phyloP scores from a whole-genome alignment of 2,113 vertebrate species.

The Phoenicopterus ruber region DNA sequence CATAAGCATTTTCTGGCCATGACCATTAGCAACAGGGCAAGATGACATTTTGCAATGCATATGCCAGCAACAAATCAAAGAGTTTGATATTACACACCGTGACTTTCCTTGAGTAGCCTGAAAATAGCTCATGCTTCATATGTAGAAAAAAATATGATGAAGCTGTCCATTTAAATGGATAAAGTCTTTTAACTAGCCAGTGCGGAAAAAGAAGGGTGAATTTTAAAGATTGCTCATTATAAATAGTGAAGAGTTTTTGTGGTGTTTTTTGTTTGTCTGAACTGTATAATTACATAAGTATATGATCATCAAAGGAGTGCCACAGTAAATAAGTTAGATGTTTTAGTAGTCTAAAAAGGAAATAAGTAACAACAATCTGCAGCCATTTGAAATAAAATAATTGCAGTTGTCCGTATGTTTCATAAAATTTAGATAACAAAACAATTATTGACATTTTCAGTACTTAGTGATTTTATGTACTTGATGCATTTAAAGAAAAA shows the following conservation, averaged over 20 bases:
- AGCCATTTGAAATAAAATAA: neutral
- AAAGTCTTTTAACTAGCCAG: neutral
- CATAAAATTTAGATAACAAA: neutral
- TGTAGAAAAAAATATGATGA: neutral
- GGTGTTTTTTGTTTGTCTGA: neutral
- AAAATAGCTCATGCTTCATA: slow-evolving; percentile 1
- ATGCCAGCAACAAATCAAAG: neutral
- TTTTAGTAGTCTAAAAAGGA: neutral
- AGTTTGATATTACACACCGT: neutral
- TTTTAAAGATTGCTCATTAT: neutral
- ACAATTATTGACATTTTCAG: neutral
- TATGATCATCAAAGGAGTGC: neutral
- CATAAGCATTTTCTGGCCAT: neutral
- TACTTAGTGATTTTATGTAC: neutral
- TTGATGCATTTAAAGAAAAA: neutral
- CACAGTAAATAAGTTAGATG: neutral
- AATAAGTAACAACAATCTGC: neutral
- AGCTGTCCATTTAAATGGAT: neutral
- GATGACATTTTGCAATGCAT: neutral
- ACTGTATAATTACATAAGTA: neutral
- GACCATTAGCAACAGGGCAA: neutral
- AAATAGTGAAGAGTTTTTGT: neutral
- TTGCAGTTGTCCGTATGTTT: neutral
- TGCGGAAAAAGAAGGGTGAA: neutral
- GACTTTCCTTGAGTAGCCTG: neutral